These are phyloP conservation scores for Anoncus sp. DNA, from an alignment of 2,888 invertebrate genomes.

Conservation along the genomic window DNA sequence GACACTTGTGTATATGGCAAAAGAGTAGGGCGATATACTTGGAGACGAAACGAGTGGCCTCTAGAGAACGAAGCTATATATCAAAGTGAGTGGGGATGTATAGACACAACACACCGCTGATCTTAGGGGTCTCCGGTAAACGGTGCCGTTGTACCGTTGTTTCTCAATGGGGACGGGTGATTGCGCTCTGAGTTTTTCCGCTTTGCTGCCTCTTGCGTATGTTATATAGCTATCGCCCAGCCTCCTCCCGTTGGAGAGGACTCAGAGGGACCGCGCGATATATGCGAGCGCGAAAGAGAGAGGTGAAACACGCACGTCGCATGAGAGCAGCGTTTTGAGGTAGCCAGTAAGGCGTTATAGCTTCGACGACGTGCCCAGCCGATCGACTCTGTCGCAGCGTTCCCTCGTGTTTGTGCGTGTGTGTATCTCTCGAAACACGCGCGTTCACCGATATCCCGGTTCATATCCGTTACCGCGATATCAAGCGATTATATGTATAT, in stretches of 20 bases:
- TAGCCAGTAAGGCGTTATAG: constrained; percentile 41
- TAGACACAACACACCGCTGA: constrained; percentile 52
- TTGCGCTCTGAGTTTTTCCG: constrained; percentile 75
- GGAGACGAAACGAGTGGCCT: constrained; percentile 7
- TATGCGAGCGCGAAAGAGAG: constrained; percentile 46
- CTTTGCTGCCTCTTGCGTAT: no score
- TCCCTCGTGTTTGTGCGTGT: no score
- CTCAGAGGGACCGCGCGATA: constrained; percentile 21
- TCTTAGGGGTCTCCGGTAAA: constrained; percentile 74
- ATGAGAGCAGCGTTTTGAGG: constrained; percentile 29
- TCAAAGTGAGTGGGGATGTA: constrained; percentile 60
- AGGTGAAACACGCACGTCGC: constrained; percentile 35
- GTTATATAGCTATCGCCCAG: constrained; percentile 69
- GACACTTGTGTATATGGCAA: constrained; percentile 25
- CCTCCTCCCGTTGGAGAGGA: constrained; percentile 47
- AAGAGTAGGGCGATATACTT: constrained; percentile 12
- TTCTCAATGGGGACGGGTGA: constrained; percentile 82
- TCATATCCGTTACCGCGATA: constrained; percentile 15
- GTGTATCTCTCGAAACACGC: constrained; percentile 5
- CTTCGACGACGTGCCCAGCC: constrained; percentile 48
- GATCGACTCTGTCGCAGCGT: constrained; percentile 23
- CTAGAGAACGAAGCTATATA: constrained; percentile 1
- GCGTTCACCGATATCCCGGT: constrained; percentile 25
- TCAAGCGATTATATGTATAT: constrained; percentile 15
- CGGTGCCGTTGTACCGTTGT: constrained; percentile 85